Evolutionary conservation across 2,113 vertebrate species (phyloP).

Genomic region (Callorhinus ursinus): DNA sequence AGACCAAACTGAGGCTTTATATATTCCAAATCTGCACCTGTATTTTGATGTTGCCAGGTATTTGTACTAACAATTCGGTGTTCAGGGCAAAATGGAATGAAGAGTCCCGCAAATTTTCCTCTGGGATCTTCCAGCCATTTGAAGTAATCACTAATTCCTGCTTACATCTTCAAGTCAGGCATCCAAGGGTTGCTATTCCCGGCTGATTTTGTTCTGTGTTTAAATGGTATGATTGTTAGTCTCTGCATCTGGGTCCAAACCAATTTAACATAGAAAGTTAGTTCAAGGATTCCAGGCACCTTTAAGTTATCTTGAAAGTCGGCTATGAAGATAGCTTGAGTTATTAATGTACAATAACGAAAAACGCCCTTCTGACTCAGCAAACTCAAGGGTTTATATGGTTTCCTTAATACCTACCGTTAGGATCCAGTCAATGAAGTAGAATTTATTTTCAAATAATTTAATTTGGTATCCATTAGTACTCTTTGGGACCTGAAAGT

Average conservation of each 20-base stretch:
- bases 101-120: constrained; percentile 36
- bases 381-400: background rate
- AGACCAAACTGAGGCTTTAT: constrained; percentile 43
- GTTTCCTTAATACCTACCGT: constrained; percentile 11
- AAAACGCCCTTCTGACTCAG: background rate
- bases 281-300: constrained; percentile 32
- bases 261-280: constrained; percentile 52
- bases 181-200: constrained; percentile 51
- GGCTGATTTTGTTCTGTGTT: constrained; percentile 33
- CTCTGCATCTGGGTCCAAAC: constrained; percentile 52
- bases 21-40: constrained; percentile 69
- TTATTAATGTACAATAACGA: constrained; percentile 41
- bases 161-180: constrained; percentile 45
- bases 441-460: constrained; percentile 71
- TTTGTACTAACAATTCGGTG: constrained; percentile 60
- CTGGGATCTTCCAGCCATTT: constrained; percentile 52
- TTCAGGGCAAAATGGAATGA: constrained; percentile 53
- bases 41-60: constrained; percentile 69
- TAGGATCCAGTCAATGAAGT: constrained; percentile 15
- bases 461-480: constrained; percentile 48
- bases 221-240: constrained; percentile 58
- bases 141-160: constrained; percentile 60
- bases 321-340: constrained; percentile 28
- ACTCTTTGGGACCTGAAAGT: constrained; percentile 20
- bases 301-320: constrained; percentile 52